Base-by-base conservation (phyloP, 2,113 vertebrate species). In the Mesoclemmys tuberculata region DNA sequence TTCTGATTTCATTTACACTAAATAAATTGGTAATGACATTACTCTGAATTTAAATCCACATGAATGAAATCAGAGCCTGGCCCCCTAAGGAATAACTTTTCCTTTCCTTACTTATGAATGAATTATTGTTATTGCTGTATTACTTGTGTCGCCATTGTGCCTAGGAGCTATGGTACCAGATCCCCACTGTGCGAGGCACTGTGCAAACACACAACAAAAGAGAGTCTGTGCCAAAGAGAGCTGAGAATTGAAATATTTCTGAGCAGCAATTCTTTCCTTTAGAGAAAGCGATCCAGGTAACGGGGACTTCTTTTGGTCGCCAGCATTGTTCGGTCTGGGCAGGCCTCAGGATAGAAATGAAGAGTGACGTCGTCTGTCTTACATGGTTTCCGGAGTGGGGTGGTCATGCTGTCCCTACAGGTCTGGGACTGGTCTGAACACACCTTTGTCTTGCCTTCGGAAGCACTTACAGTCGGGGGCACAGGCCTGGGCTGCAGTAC, bases 161-260 rank as follows among this genome's bases (percentile, higher is more conserved):
- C 7, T 38, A 8, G n/a, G n/a, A 74, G 21, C 68, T 22, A 38
- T 6, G 10, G 68, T n/a, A 74, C 68, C n/a, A 74, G n/a, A n/a
- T 1, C n/a, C n/a, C 21, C 4, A 5, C n/a, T 41, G n/a, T 74
- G n/a, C 4, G 0, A 24, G 68, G 35, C 9, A 35, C n/a, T 74
- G 21, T 38, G 22, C 68, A 74, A 41, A 74, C 21, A 41, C 22
- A 56, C 18, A 71, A 21, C 68, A 74, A 41, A 41, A 74, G n/a
- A 41, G 24, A n/a, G n/a, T 10, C 38, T 29, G 21, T 41, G n/a
- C 35, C 10, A 8, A 21, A 74, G 8, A 24, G 21, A 41, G 68
- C 68, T 74, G 19, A 74, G n/a, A 74, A 41, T 38, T 74, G 5
- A 74, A 74, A n/a, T 41, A 41, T 22, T 74, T 21, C 9, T 41